These are phyloP conservation scores for Hylia prasina DNA, from an alignment of 2,113 vertebrate genomes.

Conservation along the genomic window DNA sequence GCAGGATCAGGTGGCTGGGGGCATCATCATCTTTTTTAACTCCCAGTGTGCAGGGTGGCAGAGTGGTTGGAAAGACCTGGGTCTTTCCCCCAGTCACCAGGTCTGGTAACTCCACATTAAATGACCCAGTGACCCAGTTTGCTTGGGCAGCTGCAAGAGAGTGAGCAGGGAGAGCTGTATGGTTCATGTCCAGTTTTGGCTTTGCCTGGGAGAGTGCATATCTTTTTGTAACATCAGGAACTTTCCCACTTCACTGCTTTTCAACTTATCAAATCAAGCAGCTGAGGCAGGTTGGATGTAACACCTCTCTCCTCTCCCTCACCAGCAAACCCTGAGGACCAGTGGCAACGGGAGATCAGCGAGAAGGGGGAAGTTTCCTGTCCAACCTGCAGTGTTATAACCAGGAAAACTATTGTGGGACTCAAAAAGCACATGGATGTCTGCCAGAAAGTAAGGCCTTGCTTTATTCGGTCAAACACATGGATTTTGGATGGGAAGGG, in stretches of 20 bases:
- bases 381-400: conserved; percentile 88
- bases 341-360: conserved; percentile 86
- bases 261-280: background rate
- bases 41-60: background rate
- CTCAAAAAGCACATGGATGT: conserved; percentile 98
- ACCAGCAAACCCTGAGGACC: conserved; percentile 78
- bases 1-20: background rate
- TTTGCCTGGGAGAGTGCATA: background rate
- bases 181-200: background rate
- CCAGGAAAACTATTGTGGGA: conserved; percentile 89
- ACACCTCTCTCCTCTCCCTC: background rate
- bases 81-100: background rate
- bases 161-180: background rate
- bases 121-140: background rate
- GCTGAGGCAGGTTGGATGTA: background rate
- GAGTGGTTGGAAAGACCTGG: background rate
- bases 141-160: background rate
- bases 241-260: background rate
- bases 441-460: conserved; percentile 88
- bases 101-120: background rate
- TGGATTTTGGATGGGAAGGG: background rate
- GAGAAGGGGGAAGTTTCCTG: conserved; percentile 90
- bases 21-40: background rate
- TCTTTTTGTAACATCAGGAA: background rate
- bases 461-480: background rate